Base-by-base conservation (phyloP, 2,113 vertebrate species). In the Eurypyga helias region DNA sequence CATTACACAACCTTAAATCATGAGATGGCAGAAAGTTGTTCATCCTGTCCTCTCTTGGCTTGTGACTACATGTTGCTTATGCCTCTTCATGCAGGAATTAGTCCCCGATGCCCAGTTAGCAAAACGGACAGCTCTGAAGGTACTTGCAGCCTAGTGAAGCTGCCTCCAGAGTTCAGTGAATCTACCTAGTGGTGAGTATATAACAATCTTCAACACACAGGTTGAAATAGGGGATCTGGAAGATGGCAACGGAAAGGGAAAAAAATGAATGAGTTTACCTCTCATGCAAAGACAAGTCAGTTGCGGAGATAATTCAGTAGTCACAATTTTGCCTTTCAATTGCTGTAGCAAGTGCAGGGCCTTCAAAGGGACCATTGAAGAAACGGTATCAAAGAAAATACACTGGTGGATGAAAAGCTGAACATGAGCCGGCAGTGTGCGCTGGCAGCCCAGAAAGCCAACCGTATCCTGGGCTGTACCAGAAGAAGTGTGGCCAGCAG, bases 201-300 rank as follows among this genome's bases (percentile, higher is more conserved):
- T 9, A 60, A 85, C 89, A 23, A 77, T 89, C 7, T 91, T 48
- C 18, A 95, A 72, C 52, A 36, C 0, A 8, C 58, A 79, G 17
- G 33, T 31, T 64, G 36, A 98, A 94, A 97, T 62, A 79, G 72
- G 81, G 75, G 81, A 96, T 85, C 90, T 98, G 97, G 98, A 98
- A 97, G 83, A 96, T 60, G 94, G 98, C 90, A 98, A 97, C 61
- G 58, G 85, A 70, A 66, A 98, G 82, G 4, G 18, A 2, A 38
- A 43, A 97, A 96, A 66, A 96, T 95, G 5, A 96, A 98, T 9
- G 36, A 69, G 46, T 94, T 98, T 97, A 97, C 98, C 20, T 97
- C 98, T 21, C 97, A 98, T 94, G 98, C 97, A 97, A 98, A 98
- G 97, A 75, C 36, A 94, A 93, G 97, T 98, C 21, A 97, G 98